Conservation (phyloP, 2,797 vertebrate genomes). For the Ammospiza maritima region DNA sequence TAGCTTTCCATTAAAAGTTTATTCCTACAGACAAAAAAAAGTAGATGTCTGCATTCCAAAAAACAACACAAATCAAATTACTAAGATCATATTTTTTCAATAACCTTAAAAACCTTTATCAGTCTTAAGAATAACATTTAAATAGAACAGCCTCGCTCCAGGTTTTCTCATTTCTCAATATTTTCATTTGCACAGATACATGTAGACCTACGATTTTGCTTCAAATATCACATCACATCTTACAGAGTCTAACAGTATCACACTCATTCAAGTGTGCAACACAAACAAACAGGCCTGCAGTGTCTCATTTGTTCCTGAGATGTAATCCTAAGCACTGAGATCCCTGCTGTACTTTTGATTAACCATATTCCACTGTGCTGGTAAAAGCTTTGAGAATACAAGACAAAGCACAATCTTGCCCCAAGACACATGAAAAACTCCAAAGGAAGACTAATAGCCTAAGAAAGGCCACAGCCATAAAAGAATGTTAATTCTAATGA, state of each 20-base stretch:
- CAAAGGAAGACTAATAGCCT: not conserved
- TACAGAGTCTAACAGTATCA: not conserved
- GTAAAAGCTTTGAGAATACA: not conserved
- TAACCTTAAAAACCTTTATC: not conserved
- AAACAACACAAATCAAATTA: not conserved
- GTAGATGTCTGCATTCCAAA: not conserved
- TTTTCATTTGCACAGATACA: slow-evolving; percentile 25
- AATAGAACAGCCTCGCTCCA: not conserved
- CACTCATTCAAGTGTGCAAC: not conserved
- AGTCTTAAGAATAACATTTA: not conserved
- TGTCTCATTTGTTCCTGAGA: not conserved
- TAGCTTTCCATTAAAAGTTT: not conserved
- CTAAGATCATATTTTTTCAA: not conserved
- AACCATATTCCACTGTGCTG: not conserved
- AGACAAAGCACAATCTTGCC: not conserved
- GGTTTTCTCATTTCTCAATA: not conserved
- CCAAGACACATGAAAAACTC: not conserved
- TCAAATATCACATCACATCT: not conserved
- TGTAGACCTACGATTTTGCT: not conserved
- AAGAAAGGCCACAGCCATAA: not conserved
- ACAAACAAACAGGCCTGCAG: not conserved
- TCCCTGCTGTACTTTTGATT: slow-evolving; percentile 11
- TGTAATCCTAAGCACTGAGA: not conserved
- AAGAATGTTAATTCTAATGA: not conserved
- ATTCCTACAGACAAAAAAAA: not conserved